A percentile compares a stretch with the other conserved stretches of the same genome.
Conservation (phyloP, 2,113 vertebrate species). For the Cervus canadensis region DNA sequence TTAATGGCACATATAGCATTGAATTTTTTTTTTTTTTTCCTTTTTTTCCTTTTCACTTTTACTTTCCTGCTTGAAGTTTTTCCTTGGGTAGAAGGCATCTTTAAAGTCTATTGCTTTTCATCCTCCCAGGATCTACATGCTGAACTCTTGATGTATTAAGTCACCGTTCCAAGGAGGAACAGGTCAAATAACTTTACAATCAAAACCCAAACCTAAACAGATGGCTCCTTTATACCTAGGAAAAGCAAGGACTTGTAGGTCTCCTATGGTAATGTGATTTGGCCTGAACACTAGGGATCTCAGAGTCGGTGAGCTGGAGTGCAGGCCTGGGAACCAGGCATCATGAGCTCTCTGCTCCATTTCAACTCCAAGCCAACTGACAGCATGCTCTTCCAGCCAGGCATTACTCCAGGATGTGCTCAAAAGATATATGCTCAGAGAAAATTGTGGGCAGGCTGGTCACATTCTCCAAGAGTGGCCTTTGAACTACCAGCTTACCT, state of each 20-base stretch:
- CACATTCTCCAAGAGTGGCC: not conserved
- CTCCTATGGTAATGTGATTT: not conserved
- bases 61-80: not conserved
- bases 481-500: not conserved
- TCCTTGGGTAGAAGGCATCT: not conserved
- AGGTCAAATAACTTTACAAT: conserved; percentile 19
- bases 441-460: not conserved
- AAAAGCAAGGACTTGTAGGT: not conserved
- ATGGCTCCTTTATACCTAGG: not conserved
- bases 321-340: not conserved
- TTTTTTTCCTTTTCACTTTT: not conserved
- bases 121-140: not conserved
- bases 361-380: not conserved
- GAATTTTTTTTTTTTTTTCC: not conserved
- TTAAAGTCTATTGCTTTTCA: not conserved
- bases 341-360: not conserved
- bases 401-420: not conserved
- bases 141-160: not conserved
- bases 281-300: not conserved
- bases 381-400: not conserved
- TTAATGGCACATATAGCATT: not conserved
- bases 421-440: not conserved
- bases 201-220: not conserved
- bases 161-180: not conserved
- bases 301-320: not conserved